Percentiles rank a stretch among this genome's conserved stretches.
Evolutionary conservation across 2,113 vertebrate genomes (phyloP).

Genomic region (Castor canadensis): DNA sequence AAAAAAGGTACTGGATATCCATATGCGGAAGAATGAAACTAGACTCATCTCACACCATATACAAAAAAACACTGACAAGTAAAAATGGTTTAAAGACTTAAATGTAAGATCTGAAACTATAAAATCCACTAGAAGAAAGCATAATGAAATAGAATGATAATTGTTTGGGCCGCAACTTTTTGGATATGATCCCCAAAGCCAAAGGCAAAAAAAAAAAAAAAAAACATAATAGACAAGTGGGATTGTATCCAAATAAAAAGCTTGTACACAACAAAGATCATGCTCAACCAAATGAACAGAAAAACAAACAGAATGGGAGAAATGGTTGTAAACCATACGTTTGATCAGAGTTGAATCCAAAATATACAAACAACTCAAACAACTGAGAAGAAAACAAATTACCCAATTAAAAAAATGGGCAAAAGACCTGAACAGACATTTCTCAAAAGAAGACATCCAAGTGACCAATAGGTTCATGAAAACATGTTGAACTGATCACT

Average conservation of each 20-base stretch:
- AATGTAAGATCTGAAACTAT: background rate
- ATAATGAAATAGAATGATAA: background rate
- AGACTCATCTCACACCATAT: background rate
- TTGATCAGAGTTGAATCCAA: background rate
- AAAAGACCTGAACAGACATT: background rate
- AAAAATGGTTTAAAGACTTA: background rate
- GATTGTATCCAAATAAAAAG: background rate
- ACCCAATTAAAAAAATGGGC: background rate
- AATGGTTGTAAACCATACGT: background rate
- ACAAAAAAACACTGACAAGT: background rate
- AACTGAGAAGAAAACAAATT: background rate
- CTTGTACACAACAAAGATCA: background rate
- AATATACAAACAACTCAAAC: background rate
- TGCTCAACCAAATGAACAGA: background rate
- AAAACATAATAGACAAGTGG: background rate
- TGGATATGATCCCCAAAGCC: background rate
- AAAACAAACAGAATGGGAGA: background rate
- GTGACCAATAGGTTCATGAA: background rate
- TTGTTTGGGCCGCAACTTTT: background rate
- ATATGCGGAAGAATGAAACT: background rate
- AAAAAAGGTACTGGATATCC: background rate
- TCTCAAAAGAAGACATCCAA: background rate
- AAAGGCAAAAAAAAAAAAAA: conserved; percentile 32
- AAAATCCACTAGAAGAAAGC: background rate
- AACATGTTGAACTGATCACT: background rate